Conservation (phyloP, 2,797 vertebrate species). For the Macrochelys suwanniensis region DNA sequence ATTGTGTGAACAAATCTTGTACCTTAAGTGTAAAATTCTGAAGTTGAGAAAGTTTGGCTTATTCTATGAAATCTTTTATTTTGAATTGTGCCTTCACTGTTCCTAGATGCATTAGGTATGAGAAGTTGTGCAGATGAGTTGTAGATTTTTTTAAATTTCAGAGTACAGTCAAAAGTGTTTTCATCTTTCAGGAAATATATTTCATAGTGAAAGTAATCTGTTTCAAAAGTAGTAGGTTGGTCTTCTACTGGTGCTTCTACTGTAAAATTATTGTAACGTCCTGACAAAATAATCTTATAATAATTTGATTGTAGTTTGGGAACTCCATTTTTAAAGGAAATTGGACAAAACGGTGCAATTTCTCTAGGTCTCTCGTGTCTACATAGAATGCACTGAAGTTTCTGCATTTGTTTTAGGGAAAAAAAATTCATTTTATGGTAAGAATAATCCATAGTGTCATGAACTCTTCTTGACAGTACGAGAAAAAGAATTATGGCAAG, state of each 20-base stretch:
- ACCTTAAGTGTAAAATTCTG: slow-evolving; percentile 46
- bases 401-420: background rate
- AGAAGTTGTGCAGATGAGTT: background rate
- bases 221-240: background rate
- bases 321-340: background rate
- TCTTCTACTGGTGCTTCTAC: background rate
- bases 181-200: slow-evolving; percentile 1
- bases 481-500: background rate
- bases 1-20: background rate
- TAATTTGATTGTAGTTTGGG: background rate
- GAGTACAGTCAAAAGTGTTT: background rate
- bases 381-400: background rate
- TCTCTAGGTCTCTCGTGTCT: background rate
- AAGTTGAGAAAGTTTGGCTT: background rate
- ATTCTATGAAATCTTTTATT: slow-evolving; percentile 30
- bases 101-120: background rate
- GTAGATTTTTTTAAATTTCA: slow-evolving; percentile 24
- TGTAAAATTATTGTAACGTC: background rate
- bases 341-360: background rate
- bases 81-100: background rate
- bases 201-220: background rate
- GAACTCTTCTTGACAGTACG: background rate
- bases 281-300: background rate
- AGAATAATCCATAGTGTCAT: background rate
- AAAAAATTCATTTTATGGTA: background rate